Conservation (phyloP, 2,888 invertebrate genomes). For the Ochropleura leucogaster region DNA sequence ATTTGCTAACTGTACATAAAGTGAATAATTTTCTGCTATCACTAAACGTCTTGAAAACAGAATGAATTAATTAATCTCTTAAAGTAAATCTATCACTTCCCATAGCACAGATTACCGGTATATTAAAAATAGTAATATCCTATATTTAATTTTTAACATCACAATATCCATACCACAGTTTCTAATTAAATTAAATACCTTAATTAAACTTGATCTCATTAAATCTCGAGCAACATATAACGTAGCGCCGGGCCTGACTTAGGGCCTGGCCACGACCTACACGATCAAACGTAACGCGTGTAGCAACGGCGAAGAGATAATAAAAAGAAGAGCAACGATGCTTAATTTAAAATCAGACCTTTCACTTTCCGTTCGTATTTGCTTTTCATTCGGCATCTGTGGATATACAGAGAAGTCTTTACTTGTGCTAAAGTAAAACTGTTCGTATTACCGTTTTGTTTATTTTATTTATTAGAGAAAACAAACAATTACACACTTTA, state of each 20-base stretch:
- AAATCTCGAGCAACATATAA: constrained; percentile 32
- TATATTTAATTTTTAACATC: not conserved
- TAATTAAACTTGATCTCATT: constrained; percentile 50
- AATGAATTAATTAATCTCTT: not conserved
- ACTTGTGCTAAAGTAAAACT: too few relatives aligned
- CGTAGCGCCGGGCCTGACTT: constrained; percentile 2
- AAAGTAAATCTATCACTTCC: not conserved
- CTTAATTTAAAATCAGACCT: not conserved
- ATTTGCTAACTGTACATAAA: not conserved
- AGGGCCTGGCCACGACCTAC: not conserved
- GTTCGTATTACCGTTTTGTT: too few relatives aligned
- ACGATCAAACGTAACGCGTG: not conserved
- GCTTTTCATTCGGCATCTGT: too few relatives aligned
- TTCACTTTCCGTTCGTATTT: too few relatives aligned
- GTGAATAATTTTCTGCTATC: not conserved
- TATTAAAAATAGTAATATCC: not conserved
- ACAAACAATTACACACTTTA: too few relatives aligned
- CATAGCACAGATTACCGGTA: not conserved
- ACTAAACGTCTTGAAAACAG: too few relatives aligned
- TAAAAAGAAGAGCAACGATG: not conserved
- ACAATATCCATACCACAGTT: not conserved
- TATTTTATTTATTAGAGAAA: too few relatives aligned
- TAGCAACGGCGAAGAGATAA: not conserved
- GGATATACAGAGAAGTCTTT: too few relatives aligned
- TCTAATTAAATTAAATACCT: constrained; percentile 30